phyloP scores from a whole-genome alignment of 23 tunicate species.

The Styela plicata region DNA sequence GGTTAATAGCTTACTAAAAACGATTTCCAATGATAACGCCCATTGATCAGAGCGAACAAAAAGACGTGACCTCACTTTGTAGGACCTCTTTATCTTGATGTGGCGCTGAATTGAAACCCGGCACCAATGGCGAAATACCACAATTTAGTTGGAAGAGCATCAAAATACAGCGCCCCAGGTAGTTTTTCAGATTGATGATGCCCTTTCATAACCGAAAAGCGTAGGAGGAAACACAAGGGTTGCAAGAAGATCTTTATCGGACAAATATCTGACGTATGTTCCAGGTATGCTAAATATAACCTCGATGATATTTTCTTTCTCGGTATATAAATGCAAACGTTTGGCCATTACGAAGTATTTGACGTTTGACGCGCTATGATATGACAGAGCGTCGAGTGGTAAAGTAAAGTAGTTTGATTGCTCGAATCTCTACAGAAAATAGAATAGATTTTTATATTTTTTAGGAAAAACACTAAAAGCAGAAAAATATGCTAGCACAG shows the following conservation, averaged over 20 bases:
- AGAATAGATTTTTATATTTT: too few relatives aligned
- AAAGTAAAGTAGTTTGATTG: too few relatives aligned
- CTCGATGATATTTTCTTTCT: background rate
- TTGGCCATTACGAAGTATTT: background rate
- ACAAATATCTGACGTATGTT: background rate
- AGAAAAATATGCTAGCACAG: too few relatives aligned
- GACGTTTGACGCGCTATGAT: background rate
- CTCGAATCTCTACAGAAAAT: too few relatives aligned
- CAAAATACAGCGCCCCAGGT: background rate
- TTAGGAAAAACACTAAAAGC: too few relatives aligned
- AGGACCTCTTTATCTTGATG: background rate
- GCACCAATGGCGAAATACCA: background rate
- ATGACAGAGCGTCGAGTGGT: background rate
- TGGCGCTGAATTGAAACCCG: background rate
- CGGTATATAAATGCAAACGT: background rate
- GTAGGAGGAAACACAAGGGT: background rate
- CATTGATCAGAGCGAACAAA: background rate
- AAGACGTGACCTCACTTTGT: background rate
- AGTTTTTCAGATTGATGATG: background rate
- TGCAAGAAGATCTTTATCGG: background rate
- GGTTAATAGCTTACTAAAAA: background rate
- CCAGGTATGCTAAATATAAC: background rate
- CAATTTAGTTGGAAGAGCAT: background rate
- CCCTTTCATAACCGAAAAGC: background rate
- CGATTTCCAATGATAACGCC: background rate